Evolutionary conservation across 1,140 invertebrate genomes (phyloP), one percentile per base, ranked within the genome.

Genomic region (Ctenoplectra terminalis): DNA sequence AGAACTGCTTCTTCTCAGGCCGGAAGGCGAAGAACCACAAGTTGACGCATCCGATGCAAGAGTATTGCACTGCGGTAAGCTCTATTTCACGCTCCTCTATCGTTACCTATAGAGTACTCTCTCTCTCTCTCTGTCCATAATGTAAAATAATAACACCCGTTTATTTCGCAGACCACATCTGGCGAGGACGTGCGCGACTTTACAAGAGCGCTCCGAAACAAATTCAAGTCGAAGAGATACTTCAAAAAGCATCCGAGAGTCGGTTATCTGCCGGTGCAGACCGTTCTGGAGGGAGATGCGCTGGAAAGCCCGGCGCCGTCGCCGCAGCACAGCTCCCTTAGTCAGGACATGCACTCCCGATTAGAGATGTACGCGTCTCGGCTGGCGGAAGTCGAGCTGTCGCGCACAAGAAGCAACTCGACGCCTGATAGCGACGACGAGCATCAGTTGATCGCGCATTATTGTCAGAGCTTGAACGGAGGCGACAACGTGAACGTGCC

Each of bases 21-120:
- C 95, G 97, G 64, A 98, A 98, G 91, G 97, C 98, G 1, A 99
- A 99, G 95, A 98, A 98, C 92, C 99, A 99, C 93, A 99, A 99
- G 94, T 94, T 99, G 6, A 99, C 97, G 7, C 99, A 99, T 96
- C 99, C 99, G 60, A 99, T 99, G 98, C 99, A 99, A 92, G 99
- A 99, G 94, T 99, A 99, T 94, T 99, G 99, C 92, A 98, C 98
- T 85, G 97, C 98, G 92, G 98, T 99, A 95, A 96, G 96, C 96
- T 80, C n/a, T n/a, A n/a, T 43, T 50, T 17, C 29, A 5, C n/a
- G 1, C 46, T 70, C 17, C 7, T 34, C 7, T 31, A 15, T 29
- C 0, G 20, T 58, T 6, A 26, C 15, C 2, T 31, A 7, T 3
- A 20, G 17, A n/a, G 13, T 37, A 11, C 4, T 13, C 9, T 11